Evolutionary conservation across 2,888 invertebrate genomes (phyloP).

Genomic region (Cephus pulcher): DNA sequence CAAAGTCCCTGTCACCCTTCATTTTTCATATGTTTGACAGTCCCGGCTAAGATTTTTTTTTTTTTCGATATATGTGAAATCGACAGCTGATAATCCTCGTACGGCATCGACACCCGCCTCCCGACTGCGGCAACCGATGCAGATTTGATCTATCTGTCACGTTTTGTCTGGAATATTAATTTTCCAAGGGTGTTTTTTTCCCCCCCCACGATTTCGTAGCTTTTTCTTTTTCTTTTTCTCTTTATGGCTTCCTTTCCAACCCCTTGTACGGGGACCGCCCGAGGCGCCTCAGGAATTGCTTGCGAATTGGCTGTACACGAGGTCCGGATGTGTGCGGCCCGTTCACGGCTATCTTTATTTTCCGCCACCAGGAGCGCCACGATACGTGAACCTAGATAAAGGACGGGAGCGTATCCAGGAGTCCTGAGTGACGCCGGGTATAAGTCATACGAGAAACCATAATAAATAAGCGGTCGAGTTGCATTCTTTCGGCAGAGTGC

Average conservation of each 20-base stretch:
- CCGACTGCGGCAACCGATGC: constrained; percentile 52
- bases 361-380: constrained; percentile 42
- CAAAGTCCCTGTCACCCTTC: neutral
- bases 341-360: neutral
- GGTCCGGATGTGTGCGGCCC: neutral
- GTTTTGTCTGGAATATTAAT: constrained; percentile 64
- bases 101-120: constrained; percentile 57
- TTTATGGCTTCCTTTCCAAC: constrained; percentile 38
- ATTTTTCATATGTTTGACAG: neutral
- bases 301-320: constrained; percentile 23
- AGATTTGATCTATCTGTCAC: constrained; percentile 66
- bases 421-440: neutral
- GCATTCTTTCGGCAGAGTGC: neutral
- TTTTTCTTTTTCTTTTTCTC: constrained; percentile 28
- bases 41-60: neutral
- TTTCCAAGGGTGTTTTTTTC: constrained; percentile 32
- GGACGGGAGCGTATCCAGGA: constrained; percentile 20
- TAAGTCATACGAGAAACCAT: neutral
- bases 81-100: neutral
- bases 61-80: neutral
- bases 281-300: constrained; percentile 38
- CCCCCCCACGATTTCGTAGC: constrained; percentile 3
- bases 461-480: neutral
- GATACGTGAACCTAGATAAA: constrained; percentile 30
- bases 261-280: constrained; percentile 43